These are phyloP conservation scores for Papilio gigon DNA, from an alignment of 2,888 invertebrate species.

Conservation along the genomic window DNA sequence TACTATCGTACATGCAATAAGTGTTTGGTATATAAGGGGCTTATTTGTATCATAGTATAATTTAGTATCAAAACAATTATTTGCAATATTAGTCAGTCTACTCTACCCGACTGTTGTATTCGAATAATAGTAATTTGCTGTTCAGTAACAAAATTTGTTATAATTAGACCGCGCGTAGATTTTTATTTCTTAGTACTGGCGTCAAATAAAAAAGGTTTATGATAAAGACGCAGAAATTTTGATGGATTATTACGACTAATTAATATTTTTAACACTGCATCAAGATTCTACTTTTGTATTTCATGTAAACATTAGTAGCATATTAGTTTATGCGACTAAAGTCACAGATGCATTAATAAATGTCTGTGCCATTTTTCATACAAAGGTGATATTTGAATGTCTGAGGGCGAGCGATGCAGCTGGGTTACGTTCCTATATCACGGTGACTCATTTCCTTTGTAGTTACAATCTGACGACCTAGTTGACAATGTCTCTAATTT, in stretches of 20 bases:
- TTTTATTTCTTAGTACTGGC: neutral
- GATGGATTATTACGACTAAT: no score
- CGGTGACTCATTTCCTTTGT: conserved; percentile 40
- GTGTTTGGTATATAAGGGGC: neutral
- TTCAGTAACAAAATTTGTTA: no score
- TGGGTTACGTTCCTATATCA: conserved; percentile 10
- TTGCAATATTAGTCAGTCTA: neutral
- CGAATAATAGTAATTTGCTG: neutral
- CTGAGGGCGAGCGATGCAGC: conserved; percentile 15
- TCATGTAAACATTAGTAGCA: no score
- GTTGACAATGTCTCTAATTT: conserved; percentile 32
- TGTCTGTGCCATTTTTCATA: conserved; percentile 27
- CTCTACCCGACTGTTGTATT: neutral
- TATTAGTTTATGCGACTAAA: neutral
- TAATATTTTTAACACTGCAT: no score
- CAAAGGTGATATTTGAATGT: conserved; percentile 34
- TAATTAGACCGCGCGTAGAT: neutral
- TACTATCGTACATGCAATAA: neutral
- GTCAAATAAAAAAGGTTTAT: no score
- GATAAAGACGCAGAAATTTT: no score
- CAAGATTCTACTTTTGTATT: no score
- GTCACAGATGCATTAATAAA: neutral
- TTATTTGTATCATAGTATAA: neutral
- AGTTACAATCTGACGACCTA: conserved; percentile 26
- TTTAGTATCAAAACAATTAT: neutral